Evolutionary conservation across 1,140 invertebrate genomes (phyloP), one percentile per base, ranked within the genome.

Genomic region (Hylaeus anthracinus): DNA sequence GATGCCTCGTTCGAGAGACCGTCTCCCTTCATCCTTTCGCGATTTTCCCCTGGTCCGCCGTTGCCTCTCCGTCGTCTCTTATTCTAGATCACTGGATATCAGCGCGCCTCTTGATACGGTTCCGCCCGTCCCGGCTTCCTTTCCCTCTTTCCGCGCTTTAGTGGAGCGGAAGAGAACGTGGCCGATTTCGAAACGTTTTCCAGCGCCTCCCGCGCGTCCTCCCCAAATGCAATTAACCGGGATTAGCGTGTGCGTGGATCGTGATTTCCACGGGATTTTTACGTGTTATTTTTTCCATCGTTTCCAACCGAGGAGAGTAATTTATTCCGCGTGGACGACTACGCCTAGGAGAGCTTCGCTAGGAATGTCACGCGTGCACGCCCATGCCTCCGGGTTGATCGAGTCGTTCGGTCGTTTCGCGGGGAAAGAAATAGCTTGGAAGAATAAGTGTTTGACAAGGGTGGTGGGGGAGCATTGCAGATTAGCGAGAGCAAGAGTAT

Each of bases 131-230:
- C 15, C 61, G 12, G 26, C 43, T 70, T 82, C 81, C 67, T 72
- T 85, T 76, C 58, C 70, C 72, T 83, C 78, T 63, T 75, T 72
- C 74, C 77, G 66, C 60, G 79, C 74, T 79, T 88, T 88, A 88
- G 76, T 88, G 79, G 86, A 86, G 86, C 86, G 81, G 86, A 88
- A 88, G 87, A 88, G 84, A 88, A 72, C 64, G 86, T 84, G 56
- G 26, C 79, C 75, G 70, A 84, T 82, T 86, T 81, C 84, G 79
- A 84, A 79, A 79, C 58, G 48, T 12, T 41, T 63, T 48, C 48
- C 26, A 26, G 39, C 55, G 55, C 37, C 12, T 66, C 39, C 26
- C 41, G 39, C 48, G 9, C 56, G 48, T 26, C 60, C 43, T n/a
- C 53, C 15, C 71, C 2, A 60, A 48, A n/a, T 26, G 60, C 48